A percentile compares a stretch with the other conserved stretches of the same genome.
phyloP scores from a whole-genome alignment of 2,797 vertebrate species.

The Eulemur albifrons region DNA sequence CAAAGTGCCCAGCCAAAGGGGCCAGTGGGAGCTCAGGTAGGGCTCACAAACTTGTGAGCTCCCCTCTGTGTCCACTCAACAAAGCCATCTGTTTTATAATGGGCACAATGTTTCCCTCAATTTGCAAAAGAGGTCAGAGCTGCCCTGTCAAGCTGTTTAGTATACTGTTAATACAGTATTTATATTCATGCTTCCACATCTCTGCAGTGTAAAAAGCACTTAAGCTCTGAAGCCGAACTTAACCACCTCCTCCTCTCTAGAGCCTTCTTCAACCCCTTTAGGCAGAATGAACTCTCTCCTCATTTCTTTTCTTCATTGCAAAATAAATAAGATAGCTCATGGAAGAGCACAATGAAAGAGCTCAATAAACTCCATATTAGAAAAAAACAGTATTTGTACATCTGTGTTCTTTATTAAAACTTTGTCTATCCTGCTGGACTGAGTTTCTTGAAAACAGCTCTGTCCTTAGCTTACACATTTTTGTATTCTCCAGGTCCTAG shows the following conservation, averaged over 20 bases:
- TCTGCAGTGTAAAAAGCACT: not conserved
- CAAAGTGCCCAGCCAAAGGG: not conserved
- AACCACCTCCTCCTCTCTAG: not conserved
- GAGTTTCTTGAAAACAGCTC: not conserved
- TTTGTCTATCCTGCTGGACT: not conserved
- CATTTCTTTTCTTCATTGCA: not conserved
- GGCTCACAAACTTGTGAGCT: not conserved
- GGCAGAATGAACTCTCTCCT: not conserved
- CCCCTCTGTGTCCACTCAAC: not conserved
- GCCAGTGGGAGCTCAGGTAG: not conserved
- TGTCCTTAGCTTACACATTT: not conserved
- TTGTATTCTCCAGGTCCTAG: not conserved
- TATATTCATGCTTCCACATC: not conserved
- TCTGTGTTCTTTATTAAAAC: not conserved
- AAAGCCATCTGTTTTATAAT: not conserved
- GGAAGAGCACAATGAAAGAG: not conserved
- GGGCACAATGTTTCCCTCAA: not conserved
- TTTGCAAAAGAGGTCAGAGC: not conserved
- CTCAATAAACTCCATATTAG: not conserved
- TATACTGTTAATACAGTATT: not conserved
- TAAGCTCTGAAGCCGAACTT: not conserved
- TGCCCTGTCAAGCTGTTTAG: not conserved
- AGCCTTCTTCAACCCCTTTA: not conserved
- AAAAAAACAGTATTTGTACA: not conserved
- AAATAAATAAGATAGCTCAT: not conserved